phyloP scores from a whole-genome alignment of 2,797 vertebrate genomes.

The Lycodopsis pacificus region DNA sequence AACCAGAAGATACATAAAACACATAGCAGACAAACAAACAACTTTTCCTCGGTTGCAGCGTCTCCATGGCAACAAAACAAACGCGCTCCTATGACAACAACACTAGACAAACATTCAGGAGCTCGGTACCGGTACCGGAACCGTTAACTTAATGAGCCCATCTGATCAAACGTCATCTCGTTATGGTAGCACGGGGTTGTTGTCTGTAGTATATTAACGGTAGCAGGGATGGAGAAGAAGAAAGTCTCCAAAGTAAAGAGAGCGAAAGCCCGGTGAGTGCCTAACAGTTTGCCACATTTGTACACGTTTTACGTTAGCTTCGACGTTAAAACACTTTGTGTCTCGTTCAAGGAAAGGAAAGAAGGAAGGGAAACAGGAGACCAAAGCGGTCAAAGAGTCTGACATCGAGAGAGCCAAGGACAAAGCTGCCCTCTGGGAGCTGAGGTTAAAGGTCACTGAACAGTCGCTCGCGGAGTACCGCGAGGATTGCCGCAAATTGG shows the following conservation, averaged over 20 bases:
- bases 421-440: slow-evolving; percentile 89
- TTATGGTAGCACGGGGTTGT: neutral
- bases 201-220: neutral
- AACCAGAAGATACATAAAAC: neutral
- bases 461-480: slow-evolving; percentile 83
- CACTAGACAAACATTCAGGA: slow-evolving; percentile 55
- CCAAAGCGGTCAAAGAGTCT: slow-evolving; percentile 81
- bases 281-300: neutral
- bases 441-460: slow-evolving; percentile 84
- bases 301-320: neutral
- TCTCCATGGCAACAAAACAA: slow-evolving; percentile 69
- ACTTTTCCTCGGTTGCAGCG: neutral
- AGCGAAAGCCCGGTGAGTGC: slow-evolving; percentile 76
- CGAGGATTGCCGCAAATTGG: slow-evolving; percentile 78
- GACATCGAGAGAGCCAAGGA: slow-evolving; percentile 86
- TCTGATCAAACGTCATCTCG: neutral
- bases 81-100: slow-evolving; percentile 47
- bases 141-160: neutral
- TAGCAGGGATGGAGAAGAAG: slow-evolving; percentile 75
- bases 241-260: slow-evolving; percentile 76
- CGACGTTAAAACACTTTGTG: neutral
- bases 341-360: slow-evolving; percentile 79
- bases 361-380: slow-evolving; percentile 78
- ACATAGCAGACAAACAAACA: too few species aligned
- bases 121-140: neutral